Conservation (phyloP, 2,888 invertebrate species). For the Stramonita haemastoma region DNA sequence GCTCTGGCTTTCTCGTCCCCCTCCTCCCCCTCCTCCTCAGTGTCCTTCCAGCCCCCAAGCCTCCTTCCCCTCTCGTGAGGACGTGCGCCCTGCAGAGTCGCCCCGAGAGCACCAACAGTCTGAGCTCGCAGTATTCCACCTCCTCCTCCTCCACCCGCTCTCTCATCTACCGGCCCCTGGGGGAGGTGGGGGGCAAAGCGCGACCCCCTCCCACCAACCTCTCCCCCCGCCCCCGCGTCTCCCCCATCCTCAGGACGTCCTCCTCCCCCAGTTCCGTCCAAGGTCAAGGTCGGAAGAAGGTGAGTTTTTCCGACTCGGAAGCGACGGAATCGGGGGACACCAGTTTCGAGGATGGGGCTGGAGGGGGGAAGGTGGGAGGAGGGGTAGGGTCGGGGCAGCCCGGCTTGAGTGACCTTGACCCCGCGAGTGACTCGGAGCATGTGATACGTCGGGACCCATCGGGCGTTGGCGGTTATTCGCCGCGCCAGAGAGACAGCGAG, state of each 20-base stretch:
- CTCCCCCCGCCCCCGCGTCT: constrained; percentile 21
- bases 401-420: neutral
- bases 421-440: neutral
- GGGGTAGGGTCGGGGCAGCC: neutral
- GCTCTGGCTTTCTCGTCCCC: neutral
- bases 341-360: constrained; percentile 33
- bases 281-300: constrained; percentile 56
- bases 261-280: constrained; percentile 21
- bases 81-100: constrained; percentile 55
- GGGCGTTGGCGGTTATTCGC: neutral
- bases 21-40: constrained; percentile 47
- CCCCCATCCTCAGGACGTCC: constrained; percentile 41
- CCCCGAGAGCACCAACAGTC: constrained; percentile 68
- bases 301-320: constrained; percentile 66
- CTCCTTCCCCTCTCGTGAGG: constrained; percentile 48
- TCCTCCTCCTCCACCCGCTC: constrained; percentile 65
- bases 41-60: constrained; percentile 51
- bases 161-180: constrained; percentile 63
- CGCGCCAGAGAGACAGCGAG: neutral
- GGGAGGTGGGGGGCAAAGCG: neutral
- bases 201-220: neutral
- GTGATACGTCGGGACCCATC: neutral
- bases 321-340: constrained; percentile 47
- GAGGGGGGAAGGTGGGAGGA: neutral
- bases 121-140: constrained; percentile 69